Conservation (phyloP, 2,797 vertebrate genomes). For the Alcedo quadribrachys region DNA sequence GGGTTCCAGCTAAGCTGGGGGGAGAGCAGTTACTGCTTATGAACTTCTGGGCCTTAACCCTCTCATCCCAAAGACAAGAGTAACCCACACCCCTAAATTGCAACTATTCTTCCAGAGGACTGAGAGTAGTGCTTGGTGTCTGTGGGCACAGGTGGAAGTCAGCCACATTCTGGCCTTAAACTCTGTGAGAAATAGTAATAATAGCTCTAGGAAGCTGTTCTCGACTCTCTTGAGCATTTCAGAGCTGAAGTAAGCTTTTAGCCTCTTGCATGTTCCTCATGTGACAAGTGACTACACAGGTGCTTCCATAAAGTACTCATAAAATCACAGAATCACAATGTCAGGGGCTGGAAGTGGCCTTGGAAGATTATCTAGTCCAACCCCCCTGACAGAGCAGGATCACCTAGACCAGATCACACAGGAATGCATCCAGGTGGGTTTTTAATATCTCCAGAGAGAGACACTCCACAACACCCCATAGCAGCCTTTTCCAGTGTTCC, state of each 20-base stretch:
- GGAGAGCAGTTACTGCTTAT: not conserved
- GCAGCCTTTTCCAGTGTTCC: no score
- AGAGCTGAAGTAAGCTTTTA: not conserved
- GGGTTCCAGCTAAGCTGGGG: accelerated
- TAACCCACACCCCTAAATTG: not conserved
- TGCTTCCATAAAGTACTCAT: not conserved
- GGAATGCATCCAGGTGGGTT: no score
- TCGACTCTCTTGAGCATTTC: not conserved
- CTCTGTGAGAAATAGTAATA: not conserved
- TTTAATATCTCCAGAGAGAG: no score
- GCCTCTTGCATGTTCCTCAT: not conserved
- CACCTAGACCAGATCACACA: no score
- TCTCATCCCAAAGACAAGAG: not conserved
- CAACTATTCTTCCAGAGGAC: not conserved
- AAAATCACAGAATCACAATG: not conserved
- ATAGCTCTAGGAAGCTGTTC: not conserved
- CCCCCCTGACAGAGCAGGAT: no score
- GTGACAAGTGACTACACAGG: not conserved
- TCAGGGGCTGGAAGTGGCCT: no score
- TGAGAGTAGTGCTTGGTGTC: not conserved
- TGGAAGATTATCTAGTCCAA: no score
- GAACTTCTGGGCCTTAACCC: not conserved
- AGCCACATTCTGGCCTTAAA: not conserved
- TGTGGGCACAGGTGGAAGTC: not conserved
- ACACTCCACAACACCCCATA: no score